Evolutionary conservation across 37 sponge, comb jelly and placozoan species (phyloP), one percentile per base, ranked within the genome.

Genomic region (Diacarnus erythraeanus): DNA sequence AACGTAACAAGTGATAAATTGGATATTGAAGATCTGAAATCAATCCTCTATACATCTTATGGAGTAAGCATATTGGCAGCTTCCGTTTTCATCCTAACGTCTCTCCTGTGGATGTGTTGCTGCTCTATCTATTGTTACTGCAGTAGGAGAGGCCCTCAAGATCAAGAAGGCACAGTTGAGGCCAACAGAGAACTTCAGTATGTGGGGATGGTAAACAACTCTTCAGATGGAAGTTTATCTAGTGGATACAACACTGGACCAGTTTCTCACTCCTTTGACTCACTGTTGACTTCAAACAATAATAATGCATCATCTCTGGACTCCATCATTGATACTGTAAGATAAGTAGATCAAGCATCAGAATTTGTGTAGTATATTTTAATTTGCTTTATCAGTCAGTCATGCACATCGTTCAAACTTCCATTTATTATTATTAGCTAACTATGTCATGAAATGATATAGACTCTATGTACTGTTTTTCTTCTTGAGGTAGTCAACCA

Each of bases 21-120:
- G n/a, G n/a, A 12, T 47, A 47, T 65, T 15, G 61, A 60, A 60
- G 38, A 27, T 23, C 20, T 83, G 0, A 79, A 78, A 59, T n/a
- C 65, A 20, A 84, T 89, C 64, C 72, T 90, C 82, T 90, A 90
- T 59, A 75, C 90, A 26, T 86, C 90, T 12, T 70, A 61, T 36
- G 90, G 90, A 21, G 51, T 90, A 65, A 85, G 77, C 18, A 80
- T 71, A 3, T 31, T 85, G 23, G 81, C 82, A 3, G 86, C 34
- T 67, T 66, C 39, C 10, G 64, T 72, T 8, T 51, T 81, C 25
- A 34, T 90, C 17, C 17, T 90, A 15, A 68, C 82, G 18, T 76
- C 86, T 27, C 26, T 80, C 3, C 27, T 90, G 8, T 90, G 90
- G 90, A 26, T 77, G 23, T 22, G 40, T 5, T 60, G 88, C 22